Evolutionary conservation across 2,113 vertebrate genomes (phyloP), one percentile per base, ranked within the genome.

Genomic region (Prietella phreatophila): DNA sequence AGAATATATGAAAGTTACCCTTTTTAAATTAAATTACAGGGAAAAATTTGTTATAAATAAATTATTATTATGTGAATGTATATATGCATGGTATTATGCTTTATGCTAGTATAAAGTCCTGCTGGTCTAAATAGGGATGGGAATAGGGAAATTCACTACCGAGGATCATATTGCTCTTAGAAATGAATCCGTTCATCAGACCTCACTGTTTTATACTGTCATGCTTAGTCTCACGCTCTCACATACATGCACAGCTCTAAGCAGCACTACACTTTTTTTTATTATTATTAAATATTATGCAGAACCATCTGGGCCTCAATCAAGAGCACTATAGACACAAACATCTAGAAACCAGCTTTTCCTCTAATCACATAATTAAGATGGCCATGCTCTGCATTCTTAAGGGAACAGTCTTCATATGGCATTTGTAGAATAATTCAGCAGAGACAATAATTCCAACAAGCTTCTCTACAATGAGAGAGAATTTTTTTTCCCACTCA

Each of bases 311-410:
- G 42, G 82, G 47, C 60, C 60, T 79, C 78, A 85, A 56, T 67
- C 60, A 50, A 73, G 6, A 60, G 53, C 71, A 80, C 20, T 33
- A 17, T 15, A 69, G 42, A 82, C 22, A 83, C 20, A 78, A 86
- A 47, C 39, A 27, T 79, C 90, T 86, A 22, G 87, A 92, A 94
- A 93, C 89, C 79, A 94, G 91, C 91, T 84, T 76, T 80, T 73
- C 47, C 61, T 83, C 33, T 87, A 55, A 90, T 80, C 22, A 56
- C 71, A 67, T 83, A 61, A 50, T 33, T 80, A 69, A 55, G 20
- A 30, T 82, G 76, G 85, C 82, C 76, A 67, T 73, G 20, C 67
- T 71, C 60, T 75, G 9, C 20, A 33, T 17, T 75, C 71, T 42
- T 39, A 75, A 42, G 36, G 36, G 36, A 42, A 42, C 33, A 39